These are phyloP conservation scores for Calosoma granatense DNA, from an alignment of 1,140 invertebrate genomes.

Conservation along the genomic window DNA sequence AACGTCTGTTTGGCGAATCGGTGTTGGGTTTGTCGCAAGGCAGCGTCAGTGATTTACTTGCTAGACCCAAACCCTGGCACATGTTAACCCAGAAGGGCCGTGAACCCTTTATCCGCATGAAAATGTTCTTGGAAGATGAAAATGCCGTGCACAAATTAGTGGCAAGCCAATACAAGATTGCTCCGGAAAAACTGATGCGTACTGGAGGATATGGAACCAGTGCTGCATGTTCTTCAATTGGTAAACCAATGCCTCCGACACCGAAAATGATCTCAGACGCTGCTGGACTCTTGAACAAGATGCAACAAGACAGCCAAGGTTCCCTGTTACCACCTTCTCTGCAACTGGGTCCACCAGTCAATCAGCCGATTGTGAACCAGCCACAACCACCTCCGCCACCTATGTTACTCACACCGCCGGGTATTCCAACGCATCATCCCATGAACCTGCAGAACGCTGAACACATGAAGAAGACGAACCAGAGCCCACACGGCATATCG, in stretches of 20 bases:
- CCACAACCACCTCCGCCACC: constrained; percentile 41
- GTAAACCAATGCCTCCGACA: constrained; percentile 63
- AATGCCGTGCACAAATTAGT: constrained; percentile 94
- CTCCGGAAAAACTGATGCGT: constrained; percentile 90
- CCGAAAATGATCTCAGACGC: constrained; percentile 61
- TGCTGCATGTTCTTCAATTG: constrained; percentile 58
- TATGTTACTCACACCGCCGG: constrained; percentile 50
- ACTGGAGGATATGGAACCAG: constrained; percentile 78
- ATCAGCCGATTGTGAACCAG: constrained; percentile 16
- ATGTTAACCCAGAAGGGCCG: constrained; percentile 95
- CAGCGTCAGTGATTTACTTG: constrained; percentile 88
- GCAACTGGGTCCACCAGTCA: constrained; percentile 40
- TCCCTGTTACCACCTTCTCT: constrained; percentile 36
- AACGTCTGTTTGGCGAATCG: constrained; percentile 94
- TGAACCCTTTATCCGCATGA: constrained; percentile 96
- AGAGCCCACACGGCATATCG: constrained; percentile 38
- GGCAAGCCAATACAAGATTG: constrained; percentile 95
- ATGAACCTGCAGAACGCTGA: constrained; percentile 44
- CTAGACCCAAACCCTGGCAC: constrained; percentile 93
- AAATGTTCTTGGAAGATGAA: constrained; percentile 95
- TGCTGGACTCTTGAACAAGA: constrained; percentile 57
- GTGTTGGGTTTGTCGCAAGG: constrained; percentile 94
- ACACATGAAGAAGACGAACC: constrained; percentile 43
- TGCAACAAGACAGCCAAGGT: constrained; percentile 57
- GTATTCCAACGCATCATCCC: constrained; percentile 51